Evolutionary conservation across 2,888 invertebrate species (phyloP).

Genomic region (Chloroclystis v-ata): DNA sequence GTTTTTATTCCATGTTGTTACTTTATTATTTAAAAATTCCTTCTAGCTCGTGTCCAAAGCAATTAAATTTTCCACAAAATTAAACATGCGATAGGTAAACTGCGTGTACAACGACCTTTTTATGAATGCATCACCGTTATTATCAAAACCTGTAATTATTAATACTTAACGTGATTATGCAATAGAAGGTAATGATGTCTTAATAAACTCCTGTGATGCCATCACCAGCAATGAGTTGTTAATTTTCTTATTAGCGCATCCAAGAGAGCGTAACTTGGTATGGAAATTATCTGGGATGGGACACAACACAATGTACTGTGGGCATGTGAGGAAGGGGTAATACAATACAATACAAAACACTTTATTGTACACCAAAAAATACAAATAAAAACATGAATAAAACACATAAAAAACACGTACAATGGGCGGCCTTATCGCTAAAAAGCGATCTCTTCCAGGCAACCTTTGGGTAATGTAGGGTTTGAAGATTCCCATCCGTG

Average conservation of each 20-base stretch:
- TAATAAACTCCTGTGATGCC: slow-evolving; percentile 52
- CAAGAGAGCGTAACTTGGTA: slow-evolving; percentile 51
- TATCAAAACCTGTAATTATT: slow-evolving; percentile 43
- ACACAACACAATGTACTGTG: slow-evolving; percentile 5
- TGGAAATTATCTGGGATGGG: slow-evolving; percentile 26
- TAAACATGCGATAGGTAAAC: slow-evolving; percentile 29
- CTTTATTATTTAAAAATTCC: slow-evolving; percentile 19
- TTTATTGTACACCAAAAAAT: too few relatives aligned
- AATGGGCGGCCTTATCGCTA: too few relatives aligned
- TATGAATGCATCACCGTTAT: slow-evolving; percentile 36
- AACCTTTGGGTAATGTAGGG: too few relatives aligned
- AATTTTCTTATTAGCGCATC: slow-evolving; percentile 53
- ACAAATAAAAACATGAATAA: too few relatives aligned
- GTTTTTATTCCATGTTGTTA: slow-evolving; percentile 1
- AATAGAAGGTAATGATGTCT: slow-evolving; percentile 48
- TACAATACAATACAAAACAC: too few relatives aligned
- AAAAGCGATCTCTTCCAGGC: too few relatives aligned
- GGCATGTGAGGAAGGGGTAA: too few relatives aligned
- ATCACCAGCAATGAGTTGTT: slow-evolving; percentile 57
- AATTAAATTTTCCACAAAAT: slow-evolving; percentile 32
- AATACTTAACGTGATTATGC: slow-evolving; percentile 50
- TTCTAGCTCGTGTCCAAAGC: slow-evolving; percentile 26
- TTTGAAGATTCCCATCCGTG: not conserved
- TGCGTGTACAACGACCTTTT: slow-evolving; percentile 32
- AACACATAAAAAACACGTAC: too few relatives aligned